Evolutionary conservation across 2,888 invertebrate genomes (phyloP), one percentile per base, ranked within the genome.

Genomic region (Choristoneura rosaceana): DNA sequence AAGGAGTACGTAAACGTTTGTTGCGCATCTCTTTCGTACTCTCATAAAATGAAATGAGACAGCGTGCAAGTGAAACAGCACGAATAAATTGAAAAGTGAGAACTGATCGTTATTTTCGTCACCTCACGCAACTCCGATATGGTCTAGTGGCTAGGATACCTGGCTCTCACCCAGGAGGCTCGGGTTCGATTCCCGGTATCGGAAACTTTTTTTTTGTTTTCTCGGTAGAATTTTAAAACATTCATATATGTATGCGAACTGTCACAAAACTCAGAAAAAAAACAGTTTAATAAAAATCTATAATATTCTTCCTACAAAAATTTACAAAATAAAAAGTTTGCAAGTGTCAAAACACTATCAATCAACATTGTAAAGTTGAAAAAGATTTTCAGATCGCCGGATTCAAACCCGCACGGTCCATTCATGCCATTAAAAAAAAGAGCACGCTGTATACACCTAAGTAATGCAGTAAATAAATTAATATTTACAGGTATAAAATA

Each of bases 171-270:
- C 73, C 73, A 73, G 73, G 73, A 73, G 90, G 90, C 90, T 88
- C 92, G 89, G 91, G 90, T 92, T 90, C 89, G 89, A 91, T 91
- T 91, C 89, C 90, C 90, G 90, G 90, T 91, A 90, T 84, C 87
- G 90, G 90, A 90, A 90, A 17, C 41, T n/a, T 33, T 64, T 73
- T 73, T 73, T 47, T 8, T 38, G 63, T 60, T 63, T 58, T 64
- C 17, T 62, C 25, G 3, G 17, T 10, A 25, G 17, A 55, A 15
- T 50, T 8, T 14, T 2, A n/a, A n/a, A n/a, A n/a, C n/a, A n/a
- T n/a, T n/a, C n/a, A n/a, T n/a, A n/a, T n/a, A n/a, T n/a, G n/a
- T n/a, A n/a, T n/a, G 25, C 25, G 25, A 25, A 25, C 25, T 2
- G 25, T 25, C 25, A 25, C 25, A 25, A 25, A 25, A 25, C 2